Base-by-base conservation (phyloP, 2,797 vertebrate species). In the Semaprochilodus insignis region DNA sequence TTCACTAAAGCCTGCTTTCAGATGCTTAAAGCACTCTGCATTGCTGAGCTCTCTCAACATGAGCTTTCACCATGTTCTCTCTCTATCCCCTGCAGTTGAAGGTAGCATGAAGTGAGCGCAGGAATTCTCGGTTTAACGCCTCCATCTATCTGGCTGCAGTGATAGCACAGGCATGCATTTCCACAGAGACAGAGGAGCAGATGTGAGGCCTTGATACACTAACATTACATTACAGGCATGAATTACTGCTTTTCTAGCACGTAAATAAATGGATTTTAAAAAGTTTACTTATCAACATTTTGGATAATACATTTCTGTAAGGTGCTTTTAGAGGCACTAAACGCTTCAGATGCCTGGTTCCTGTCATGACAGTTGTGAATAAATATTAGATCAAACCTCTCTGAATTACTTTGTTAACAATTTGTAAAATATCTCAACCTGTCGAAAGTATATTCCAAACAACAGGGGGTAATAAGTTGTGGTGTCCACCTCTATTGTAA, bases 161-260 rank as follows among this genome's bases (percentile, higher is more conserved):
- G 67, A 48, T 36, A 63, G 40, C 31, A 15, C 51, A 52, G 78
- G 62, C 76, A 79, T 70, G 86, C 78, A 51, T 70, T 54, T 79
- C 80, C 80, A 81, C 55, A 75, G 76, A 78, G 83, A 74, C 62
- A 60, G 0, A 77, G 54, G 83, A 72, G 23, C 19, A 63, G 79
- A 77, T 72, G 62, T 63, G 34, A 34, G 55, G 60, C n/a, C 48
- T 34, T 70, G 78, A 78, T 78, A 69, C 55, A 17, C 48, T 44
- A 62, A 82, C 80, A 78, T 70, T 62, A 69, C 62, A 85, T 81
- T 81, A 62, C 75, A 74, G 40, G 65, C 69, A 74, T 51, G 36
- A 73, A 72, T 74, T 69, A 36, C 78, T 44, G 67, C 73, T 69
- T 69, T 70, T 23, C n/a, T 70, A 65, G 25, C 74, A 57, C 13